Base-by-base conservation (phyloP, 2,888 invertebrate species). In the Dasysyrphus albostriatus region DNA sequence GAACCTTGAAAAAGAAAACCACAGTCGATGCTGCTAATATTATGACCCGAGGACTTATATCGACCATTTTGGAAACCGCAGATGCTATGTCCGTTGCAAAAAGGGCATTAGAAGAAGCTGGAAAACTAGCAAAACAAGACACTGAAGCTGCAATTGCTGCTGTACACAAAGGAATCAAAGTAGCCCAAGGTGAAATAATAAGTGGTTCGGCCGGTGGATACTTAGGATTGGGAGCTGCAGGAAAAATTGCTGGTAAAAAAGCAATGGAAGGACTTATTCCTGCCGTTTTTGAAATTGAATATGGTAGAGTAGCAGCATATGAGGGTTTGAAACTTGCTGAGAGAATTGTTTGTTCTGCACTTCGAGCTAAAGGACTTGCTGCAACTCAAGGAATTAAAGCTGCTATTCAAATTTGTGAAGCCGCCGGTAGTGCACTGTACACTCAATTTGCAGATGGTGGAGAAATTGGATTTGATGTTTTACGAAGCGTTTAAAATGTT, bases 101-200 rank as follows among this genome's bases (percentile, higher is more conserved):
- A 51, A 56, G 42, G 16, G 12, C 29, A 5, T 5, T 63, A 6
- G 7, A 29, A 32, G 29, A 24, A 3, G 47, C 59, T 37, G 32
- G 1, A 29, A n/a, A 44, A 10, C 8, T 59, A 47, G 39, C 69
- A 5, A 12, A 12, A 3, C 19, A 37, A 19, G 51, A 54, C 5
- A 16, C 6, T 56, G 54, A 58, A 34, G 65, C 67, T 81, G 67
- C 34, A 51, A 32, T 65, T 19, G 51, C 39, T 47, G 16, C 32
- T 12, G 32, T 32, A 10, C 16, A 3, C 0, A 47, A 47, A 5
- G 47, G 47, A 32, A 65, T 65, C 1, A n/a, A 65, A 16, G 16
- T 2, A 32, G 65, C 65, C 5, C 4, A 10, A 34, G 44, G 47
- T 16, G 16, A 47, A 7, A 3, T 47, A 10, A 0, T 47, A 0